These are phyloP conservation scores for Ceraclea dissimilis DNA, from an alignment of 2,888 invertebrate species.

Conservation along the genomic window DNA sequence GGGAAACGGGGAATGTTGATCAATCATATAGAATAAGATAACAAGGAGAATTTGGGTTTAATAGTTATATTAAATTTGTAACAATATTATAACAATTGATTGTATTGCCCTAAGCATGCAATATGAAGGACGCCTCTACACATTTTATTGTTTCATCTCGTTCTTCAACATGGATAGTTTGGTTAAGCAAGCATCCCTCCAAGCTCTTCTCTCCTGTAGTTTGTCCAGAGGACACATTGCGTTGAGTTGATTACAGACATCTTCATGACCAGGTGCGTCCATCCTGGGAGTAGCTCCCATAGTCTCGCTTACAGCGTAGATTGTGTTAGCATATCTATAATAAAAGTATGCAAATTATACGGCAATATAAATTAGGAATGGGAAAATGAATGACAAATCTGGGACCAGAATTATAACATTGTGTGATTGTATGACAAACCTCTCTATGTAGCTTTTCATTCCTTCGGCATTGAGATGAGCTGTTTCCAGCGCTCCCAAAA, in stretches of 20 bases:
- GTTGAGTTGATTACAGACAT: constrained; percentile 66
- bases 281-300: constrained; percentile 70
- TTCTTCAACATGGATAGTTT: constrained; percentile 73
- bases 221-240: constrained; percentile 66
- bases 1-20: too few species aligned
- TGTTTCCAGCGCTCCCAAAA: constrained; percentile 89
- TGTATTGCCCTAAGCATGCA: too few species aligned
- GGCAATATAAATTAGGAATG: too few species aligned
- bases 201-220: constrained; percentile 64
- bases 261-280: constrained; percentile 56
- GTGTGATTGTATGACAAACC: constrained; percentile 32
- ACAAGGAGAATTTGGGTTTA: too few species aligned
- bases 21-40: too few species aligned
- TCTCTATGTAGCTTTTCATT: constrained; percentile 54
- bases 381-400: too few species aligned
- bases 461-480: constrained; percentile 93
- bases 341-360: not conserved
- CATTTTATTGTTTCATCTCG: constrained; percentile 43
- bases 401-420: too few species aligned
- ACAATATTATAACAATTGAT: too few species aligned
- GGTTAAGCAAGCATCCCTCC: constrained; percentile 78
- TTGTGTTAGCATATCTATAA: constrained; percentile 50
- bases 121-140: too few species aligned
- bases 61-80: too few species aligned
- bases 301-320: constrained; percentile 57